phyloP scores from a whole-genome alignment of 2,113 vertebrate species.

The Mustelus asterias region DNA sequence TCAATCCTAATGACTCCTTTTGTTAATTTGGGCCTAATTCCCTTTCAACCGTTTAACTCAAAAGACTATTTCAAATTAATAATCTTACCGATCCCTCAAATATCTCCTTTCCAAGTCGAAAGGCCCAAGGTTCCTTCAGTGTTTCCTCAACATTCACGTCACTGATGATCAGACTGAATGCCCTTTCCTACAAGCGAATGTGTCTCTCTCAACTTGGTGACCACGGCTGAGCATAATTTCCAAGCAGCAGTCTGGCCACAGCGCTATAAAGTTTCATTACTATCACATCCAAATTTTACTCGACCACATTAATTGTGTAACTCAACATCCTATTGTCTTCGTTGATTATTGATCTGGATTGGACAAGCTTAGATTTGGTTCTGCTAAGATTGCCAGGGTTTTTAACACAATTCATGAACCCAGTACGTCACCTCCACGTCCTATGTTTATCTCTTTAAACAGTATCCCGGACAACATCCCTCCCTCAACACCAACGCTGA shows the following conservation, averaged over 20 bases:
- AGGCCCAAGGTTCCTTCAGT: neutral
- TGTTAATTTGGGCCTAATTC: neutral
- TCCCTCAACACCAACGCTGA: neutral
- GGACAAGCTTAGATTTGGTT: neutral
- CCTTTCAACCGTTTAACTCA: neutral
- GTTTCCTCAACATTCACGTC: neutral
- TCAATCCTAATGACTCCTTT: neutral
- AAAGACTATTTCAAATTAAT: neutral
- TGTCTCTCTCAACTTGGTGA: neutral
- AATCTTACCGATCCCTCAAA: neutral
- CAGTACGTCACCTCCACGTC: neutral
- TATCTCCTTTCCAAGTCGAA: neutral
- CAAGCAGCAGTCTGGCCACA: neutral
- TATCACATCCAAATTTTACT: neutral
- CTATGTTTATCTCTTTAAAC: neutral
- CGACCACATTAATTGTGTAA: neutral
- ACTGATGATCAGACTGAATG: too few relatives aligned
- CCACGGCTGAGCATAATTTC: neutral
- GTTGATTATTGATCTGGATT: neutral
- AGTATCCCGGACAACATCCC: neutral
- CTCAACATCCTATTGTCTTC: neutral
- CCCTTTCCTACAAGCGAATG: neutral
- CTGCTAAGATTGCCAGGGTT: neutral
- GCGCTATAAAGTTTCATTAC: neutral
- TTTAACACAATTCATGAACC: neutral